Evolutionary conservation across 1,140 invertebrate genomes (phyloP).

Genomic region (Triops cancriformis): DNA sequence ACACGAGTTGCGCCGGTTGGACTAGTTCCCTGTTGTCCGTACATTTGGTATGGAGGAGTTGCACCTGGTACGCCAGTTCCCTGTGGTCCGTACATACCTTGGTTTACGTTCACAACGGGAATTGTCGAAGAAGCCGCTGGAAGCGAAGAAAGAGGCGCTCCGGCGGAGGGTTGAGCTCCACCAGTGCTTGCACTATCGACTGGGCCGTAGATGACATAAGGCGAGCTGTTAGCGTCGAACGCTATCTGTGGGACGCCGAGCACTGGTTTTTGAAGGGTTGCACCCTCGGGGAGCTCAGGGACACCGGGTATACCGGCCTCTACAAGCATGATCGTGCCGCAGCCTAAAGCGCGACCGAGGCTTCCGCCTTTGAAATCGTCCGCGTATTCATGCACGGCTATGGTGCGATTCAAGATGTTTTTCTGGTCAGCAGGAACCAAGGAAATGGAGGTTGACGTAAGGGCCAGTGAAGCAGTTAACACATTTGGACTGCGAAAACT

Average conservation of each 20-base stretch:
- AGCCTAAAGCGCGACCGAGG: not conserved
- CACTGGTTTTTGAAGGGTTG: not conserved
- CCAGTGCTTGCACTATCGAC: not conserved
- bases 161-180: not conserved
- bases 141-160: not conserved
- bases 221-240: not conserved
- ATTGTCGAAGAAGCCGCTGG: not conserved
- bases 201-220: not conserved
- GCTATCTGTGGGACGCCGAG: not conserved
- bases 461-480: not conserved
- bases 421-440: not conserved
- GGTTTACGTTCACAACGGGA: not conserved
- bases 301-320: not conserved
- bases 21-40: not conserved
- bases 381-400: slow-evolving; percentile 21
- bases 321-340: not conserved
- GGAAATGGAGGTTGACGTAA: slow-evolving; percentile 11
- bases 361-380: slow-evolving; percentile 23
- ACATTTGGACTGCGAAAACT: not conserved
- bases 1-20: too few species aligned
- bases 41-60: not conserved
- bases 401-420: slow-evolving; percentile 20
- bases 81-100: not conserved
- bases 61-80: not conserved
- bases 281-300: not conserved